A percentile compares a stretch with the other conserved stretches of the same genome.
Evolutionary conservation across 1,140 invertebrate genomes (phyloP).

Genomic region (Trachymyrmex septentrionalis): DNA sequence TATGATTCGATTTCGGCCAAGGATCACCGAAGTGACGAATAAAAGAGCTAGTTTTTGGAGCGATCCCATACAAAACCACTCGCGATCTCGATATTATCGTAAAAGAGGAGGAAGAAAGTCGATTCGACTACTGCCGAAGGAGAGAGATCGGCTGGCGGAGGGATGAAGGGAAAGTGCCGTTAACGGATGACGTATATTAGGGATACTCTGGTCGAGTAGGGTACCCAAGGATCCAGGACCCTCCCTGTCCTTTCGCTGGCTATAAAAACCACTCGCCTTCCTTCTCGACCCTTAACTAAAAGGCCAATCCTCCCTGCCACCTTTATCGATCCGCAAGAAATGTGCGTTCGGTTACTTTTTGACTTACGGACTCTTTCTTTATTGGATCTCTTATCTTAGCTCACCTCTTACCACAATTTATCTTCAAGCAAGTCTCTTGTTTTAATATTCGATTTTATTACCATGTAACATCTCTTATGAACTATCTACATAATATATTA

Average conservation of each 20-base stretch:
- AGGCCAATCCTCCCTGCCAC: conserved; percentile 83
- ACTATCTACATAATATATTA: background rate
- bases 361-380: conserved; percentile 56
- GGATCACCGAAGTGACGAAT: conserved; percentile 45
- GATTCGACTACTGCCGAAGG: conserved; percentile 72
- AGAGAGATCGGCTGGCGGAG: conserved; percentile 56
- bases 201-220: conserved; percentile 86
- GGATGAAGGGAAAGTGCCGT: conserved; percentile 78
- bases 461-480: background rate
- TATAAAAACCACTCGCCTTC: conserved; percentile 87
- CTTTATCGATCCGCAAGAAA: conserved; percentile 77
- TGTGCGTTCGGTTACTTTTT: conserved; percentile 71
- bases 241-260: conserved; percentile 84
- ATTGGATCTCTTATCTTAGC: conserved; percentile 26
- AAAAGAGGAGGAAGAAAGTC: conserved; percentile 66
- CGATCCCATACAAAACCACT: conserved; percentile 51
- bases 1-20: conserved; percentile 60
- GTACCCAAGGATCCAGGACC: conserved; percentile 82
- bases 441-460: conserved; percentile 24
- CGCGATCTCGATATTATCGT: conserved; percentile 67
- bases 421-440: background rate
- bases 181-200: conserved; percentile 87
- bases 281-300: conserved; percentile 85
- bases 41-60: conserved; percentile 55
- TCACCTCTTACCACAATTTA: conserved; percentile 17